Base-by-base conservation (phyloP, 2,888 invertebrate species). In the Macrosoma leucophasiata region DNA sequence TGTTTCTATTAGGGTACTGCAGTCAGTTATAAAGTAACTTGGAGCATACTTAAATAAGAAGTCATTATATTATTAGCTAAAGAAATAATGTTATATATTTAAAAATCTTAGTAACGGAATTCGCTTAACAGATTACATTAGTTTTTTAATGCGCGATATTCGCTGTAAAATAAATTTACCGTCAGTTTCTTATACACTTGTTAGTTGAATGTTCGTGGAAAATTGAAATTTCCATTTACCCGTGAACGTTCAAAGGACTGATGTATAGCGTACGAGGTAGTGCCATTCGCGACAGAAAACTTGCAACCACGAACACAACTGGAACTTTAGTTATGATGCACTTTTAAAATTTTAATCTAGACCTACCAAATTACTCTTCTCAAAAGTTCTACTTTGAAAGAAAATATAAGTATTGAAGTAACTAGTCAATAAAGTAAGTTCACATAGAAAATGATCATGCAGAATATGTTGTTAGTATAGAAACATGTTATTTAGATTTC, bases 181-280 rank as follows among this genome's bases (percentile, higher is more conserved):
- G n/a, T n/a, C n/a, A n/a, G n/a, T n/a, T n/a, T n/a, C n/a, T n/a
- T n/a, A n/a, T n/a, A n/a, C n/a, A n/a, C n/a, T n/a, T n/a, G n/a
- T n/a, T 41, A 37, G 36, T 31, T 43, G 41, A 46, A 42, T 48
- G 46, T 36, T 33, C 29, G 33, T 30, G 37, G 39, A 41, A 48
- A 46, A 48, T 39, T 39, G 41, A 48, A 48, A 48, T 44, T 48
- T 47, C 41, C 43, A 43, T 46, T 43, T 46, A 33, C 36, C 33
- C 36, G 30, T 39, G 29, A 40, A 40, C 38, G 33, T 40, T 43
- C 37, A 41, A 46, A 50, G 43, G 44, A 43, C 41, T 44, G 39
- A 48, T 39, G 38, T 40, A 41, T 43, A 38, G 38, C 44, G 44
- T 48, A 43, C 47, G 36, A 43, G 41, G 46, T 40, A 30, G 48